Base-by-base conservation (phyloP, 2,113 vertebrate genomes). In the Campylorhamphus procurvoides region DNA sequence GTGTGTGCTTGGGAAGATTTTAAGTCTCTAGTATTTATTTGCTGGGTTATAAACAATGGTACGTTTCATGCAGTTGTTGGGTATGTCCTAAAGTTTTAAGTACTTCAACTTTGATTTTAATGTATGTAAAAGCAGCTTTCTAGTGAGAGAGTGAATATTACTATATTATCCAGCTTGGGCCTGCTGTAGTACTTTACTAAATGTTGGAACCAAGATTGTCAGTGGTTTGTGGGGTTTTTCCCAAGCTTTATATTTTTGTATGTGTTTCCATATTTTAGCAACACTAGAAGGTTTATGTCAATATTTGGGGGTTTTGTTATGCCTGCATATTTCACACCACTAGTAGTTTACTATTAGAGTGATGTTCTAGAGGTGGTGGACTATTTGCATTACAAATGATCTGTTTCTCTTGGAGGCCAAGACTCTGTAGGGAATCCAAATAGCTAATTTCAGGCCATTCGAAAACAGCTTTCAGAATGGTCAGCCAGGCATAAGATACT, bases 381-480 rank as follows among this genome's bases (percentile, higher is more conserved):
- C 93, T 84, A 89, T 97, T 97, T 96, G 89, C 90, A 93, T 96
- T 94, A 91, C 92, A 97, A 96, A 94, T 93, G 5, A 58, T 83
- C 53, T 93, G 40, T 58, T 95, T 90, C 84, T 89, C 84, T 94
- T 89, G 85, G 92, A 91, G 93, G 85, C 78, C 83, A 92, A 84
- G 46, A 76, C 84, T 84, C 96, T 74, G 50, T 66, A 78, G 91
- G 94, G 92, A 93, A 64, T 87, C 87, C 37, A 94, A 88, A 90
- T 82, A 88, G 73, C 75, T 91, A 72, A 92, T 97, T 95, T 90
- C 66, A 84, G 79, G 72, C 50, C 37, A 29, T 71, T 96, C 66
- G 69, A 23, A 94, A 88, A 10, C 67, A 77, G 84, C 93, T 91
- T 96, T 96, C 89, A 94, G 89, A 82, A 69, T 87, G 93, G 95